Evolutionary conservation across 2,113 vertebrate species (phyloP).

Genomic region (Tyrannus savana): DNA sequence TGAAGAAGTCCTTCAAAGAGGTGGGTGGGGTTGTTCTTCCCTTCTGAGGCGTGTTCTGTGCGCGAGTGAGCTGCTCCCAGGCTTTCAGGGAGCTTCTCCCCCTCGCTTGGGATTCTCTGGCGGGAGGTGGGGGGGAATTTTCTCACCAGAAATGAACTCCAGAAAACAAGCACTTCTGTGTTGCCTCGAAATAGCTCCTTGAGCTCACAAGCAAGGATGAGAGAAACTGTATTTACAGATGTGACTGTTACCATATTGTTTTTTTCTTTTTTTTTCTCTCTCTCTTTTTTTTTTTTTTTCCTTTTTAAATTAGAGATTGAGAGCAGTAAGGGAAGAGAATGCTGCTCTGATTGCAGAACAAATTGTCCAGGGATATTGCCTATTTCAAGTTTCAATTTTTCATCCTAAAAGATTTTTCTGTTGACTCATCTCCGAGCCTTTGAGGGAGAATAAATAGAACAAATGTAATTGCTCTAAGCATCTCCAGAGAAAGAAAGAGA

Average conservation of each 20-base stretch:
- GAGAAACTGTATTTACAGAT: conserved; percentile 21
- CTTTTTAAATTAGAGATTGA: neutral
- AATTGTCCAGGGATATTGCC: conserved; percentile 29
- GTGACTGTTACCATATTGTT: neutral
- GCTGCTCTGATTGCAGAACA: conserved; percentile 43
- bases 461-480: conserved; percentile 40
- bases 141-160: conserved; percentile 24
- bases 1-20: conserved; percentile 97
- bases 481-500: conserved; percentile 25
- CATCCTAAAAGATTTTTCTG: conserved; percentile 43
- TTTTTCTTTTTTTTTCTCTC: too few relatives aligned
- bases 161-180: neutral
- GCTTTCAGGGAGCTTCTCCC: conserved; percentile 30
- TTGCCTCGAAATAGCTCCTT: neutral
- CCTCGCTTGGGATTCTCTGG: neutral
- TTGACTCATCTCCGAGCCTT: conserved; percentile 60
- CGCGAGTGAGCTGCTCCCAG: neutral
- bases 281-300: neutral
- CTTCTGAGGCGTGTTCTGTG: neutral
- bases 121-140: neutral
- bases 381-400: conserved; percentile 34
- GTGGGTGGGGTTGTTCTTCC: conserved; percentile 68
- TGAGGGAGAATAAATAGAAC: conserved; percentile 56
- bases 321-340: conserved; percentile 3
- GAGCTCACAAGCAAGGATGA: neutral